Evolutionary conservation across 2,888 invertebrate genomes (phyloP), one percentile per base, ranked within the genome.

Genomic region (Exephanes ischioxanthus): DNA sequence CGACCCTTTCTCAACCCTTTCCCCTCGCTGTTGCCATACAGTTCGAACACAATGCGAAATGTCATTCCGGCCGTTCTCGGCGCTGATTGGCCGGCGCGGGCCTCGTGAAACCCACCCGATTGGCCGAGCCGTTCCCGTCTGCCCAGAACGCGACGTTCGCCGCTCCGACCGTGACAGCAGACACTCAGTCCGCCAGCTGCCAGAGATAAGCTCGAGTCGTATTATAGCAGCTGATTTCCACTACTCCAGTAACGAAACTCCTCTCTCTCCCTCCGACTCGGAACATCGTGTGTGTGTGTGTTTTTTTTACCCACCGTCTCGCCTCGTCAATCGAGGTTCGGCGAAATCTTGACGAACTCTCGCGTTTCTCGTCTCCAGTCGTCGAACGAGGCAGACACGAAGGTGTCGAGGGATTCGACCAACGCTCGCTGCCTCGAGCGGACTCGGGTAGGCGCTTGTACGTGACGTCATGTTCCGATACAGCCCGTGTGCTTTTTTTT

Each of bases 171-270:
- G 91, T 89, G 88, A 55, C 70, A 71, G 30, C 87, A 91, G 90
- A 82, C 51, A 72, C 80, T 72, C 73, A 61, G 87, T 86, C 85
- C 82, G 86, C 89, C 87, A 88, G 89, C 88, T 88, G 86, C 87
- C 90, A 90, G 87, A 91, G 51, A 75, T 67, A 73, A 71, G 88
- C 87, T 90, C 87, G 83, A 85, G 77, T 19, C 14, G 88, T 91
- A 89, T 91, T 63, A 89, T 89, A 91, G 91, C 90, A 91, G 91
- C 91, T 91, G 91, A 90, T 89, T 90, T 87, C 80, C 76, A 71
- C 48, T 82, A 19, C 82, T 61, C 55, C 72, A 63, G 16, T 30
- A 6, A 11, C 61, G 16, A 11, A 22, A 63, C n/a, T 53, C 48
- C 48, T 16, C 11, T 48, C 48, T 4, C 16, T 16, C 51, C 16